Evolutionary conservation across 1,140 invertebrate genomes (phyloP), one percentile per base, ranked within the genome.

Genomic region (Aphelenchoides fujianensis): DNA sequence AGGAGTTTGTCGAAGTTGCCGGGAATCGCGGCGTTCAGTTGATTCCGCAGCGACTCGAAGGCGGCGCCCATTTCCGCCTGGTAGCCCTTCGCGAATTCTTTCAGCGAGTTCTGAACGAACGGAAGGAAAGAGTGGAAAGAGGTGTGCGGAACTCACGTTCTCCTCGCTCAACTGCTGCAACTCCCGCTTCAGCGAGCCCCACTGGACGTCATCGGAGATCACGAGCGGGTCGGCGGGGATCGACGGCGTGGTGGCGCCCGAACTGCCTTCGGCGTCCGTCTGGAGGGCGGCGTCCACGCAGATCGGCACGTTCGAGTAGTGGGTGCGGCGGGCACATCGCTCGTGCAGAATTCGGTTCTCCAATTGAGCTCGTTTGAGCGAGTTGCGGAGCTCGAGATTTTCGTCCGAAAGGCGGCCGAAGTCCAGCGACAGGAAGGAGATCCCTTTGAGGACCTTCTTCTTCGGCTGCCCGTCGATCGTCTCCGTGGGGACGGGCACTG

Each of bases 371-470:
- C 70, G 63, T 23, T 67, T 53, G 27, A 83, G 48, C 2, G 72
- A 66, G 52, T 69, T 66, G 32, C 78, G 79, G 28, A 82, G 61
- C 28, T 72, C 61, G n/a, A 82, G 66, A 59, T 81, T 80, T 53
- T 82, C 80, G 16, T 79, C 77, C 16, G 57, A 68, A n/a, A 80
- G 57, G 16, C 37, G 30, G n/a, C 79, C 79, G 37, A 80, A 80
- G 62, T 82, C 79, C 34, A 81, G 27, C 2, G 79, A 81, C 28
- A 81, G 69, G 59, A 69, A 67, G 69, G 81, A 76, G 77, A 79
- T 79, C 34, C 75, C 79, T 66, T 77, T 74, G 12, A 79, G 74
- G 52, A 80, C 79, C 27, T 71, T 67, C 31, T 27, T 23, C 55
- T 53, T 28, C 70, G 23, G n/a, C n/a, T n/a, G n/a, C n/a, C n/a